Conservation (phyloP, 2,888 invertebrate genomes). For the Venusia cambrica region DNA sequence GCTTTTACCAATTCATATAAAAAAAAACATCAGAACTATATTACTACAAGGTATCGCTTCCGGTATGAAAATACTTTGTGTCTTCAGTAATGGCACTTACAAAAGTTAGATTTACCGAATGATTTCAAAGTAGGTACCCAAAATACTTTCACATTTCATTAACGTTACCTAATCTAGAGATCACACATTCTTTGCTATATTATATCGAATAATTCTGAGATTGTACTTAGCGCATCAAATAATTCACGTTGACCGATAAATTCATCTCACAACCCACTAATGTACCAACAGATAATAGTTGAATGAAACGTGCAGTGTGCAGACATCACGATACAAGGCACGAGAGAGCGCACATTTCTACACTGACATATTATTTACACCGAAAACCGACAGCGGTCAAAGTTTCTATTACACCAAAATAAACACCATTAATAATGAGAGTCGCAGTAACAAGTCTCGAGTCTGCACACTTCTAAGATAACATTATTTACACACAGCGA, state of each 20-base stretch:
- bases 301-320: constrained; percentile 25
- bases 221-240: constrained; percentile 24
- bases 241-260: constrained; percentile 27
- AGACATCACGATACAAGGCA: too few relatives aligned
- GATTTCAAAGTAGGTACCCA: constrained; percentile 28
- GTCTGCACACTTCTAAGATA: constrained; percentile 23
- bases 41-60: constrained; percentile 49
- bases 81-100: constrained; percentile 71
- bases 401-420: too few relatives aligned
- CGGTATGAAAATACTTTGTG: constrained; percentile 71
- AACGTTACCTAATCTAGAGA: constrained; percentile 22
- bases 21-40: constrained; percentile 5
- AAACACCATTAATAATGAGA: too few relatives aligned
- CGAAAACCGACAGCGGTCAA: too few relatives aligned
- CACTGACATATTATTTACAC: too few relatives aligned
- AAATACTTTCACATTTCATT: constrained; percentile 26
- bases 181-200: constrained; percentile 26
- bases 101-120: constrained; percentile 43
- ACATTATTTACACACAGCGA: constrained; percentile 50
- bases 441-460: constrained; percentile 9
- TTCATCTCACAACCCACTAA: constrained; percentile 48
- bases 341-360: too few relatives aligned
- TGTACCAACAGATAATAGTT: constrained; percentile 32
- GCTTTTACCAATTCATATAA: constrained; percentile 29
- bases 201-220: constrained; percentile 19